Percentiles rank a stretch among this genome's conserved stretches.
Evolutionary conservation across 2,113 vertebrate species (phyloP).

Genomic region (Otus sunia): DNA sequence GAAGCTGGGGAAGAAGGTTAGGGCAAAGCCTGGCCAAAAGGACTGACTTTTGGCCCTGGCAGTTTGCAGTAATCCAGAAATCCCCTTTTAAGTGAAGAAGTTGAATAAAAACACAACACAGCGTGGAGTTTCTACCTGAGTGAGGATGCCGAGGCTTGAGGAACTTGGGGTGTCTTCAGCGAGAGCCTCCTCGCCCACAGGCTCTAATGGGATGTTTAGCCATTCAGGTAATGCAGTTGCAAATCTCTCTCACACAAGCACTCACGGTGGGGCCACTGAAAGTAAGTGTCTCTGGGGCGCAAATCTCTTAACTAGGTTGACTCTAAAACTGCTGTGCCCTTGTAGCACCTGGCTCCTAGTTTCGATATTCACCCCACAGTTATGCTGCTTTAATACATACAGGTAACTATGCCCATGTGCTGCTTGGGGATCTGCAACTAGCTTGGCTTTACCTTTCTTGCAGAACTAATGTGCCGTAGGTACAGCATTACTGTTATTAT

Average conservation of each 20-base stretch:
- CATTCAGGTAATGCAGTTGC: neutral
- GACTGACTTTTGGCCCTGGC: no score
- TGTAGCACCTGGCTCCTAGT: neutral
- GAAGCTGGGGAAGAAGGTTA: neutral
- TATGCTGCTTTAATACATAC: neutral
- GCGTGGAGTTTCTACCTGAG: neutral
- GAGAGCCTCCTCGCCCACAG: accelerated
- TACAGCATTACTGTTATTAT: neutral
- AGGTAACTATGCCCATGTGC: neutral
- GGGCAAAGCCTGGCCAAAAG: neutral
- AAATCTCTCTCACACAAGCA: neutral
- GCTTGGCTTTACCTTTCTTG: neutral
- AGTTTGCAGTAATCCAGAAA: neutral
- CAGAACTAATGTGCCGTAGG: neutral
- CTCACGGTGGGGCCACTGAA: neutral
- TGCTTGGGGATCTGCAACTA: accelerated
- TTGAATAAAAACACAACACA: neutral
- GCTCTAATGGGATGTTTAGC: neutral
- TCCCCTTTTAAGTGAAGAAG: no score
- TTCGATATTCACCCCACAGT: accelerated
- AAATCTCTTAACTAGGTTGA: neutral
- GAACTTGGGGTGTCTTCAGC: neutral
- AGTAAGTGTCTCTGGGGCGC: accelerated
- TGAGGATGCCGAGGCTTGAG: neutral
- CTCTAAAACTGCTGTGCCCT: neutral